phyloP scores from a whole-genome alignment of 1,140 invertebrate species.

The Pseudachorutes palmiensis region DNA sequence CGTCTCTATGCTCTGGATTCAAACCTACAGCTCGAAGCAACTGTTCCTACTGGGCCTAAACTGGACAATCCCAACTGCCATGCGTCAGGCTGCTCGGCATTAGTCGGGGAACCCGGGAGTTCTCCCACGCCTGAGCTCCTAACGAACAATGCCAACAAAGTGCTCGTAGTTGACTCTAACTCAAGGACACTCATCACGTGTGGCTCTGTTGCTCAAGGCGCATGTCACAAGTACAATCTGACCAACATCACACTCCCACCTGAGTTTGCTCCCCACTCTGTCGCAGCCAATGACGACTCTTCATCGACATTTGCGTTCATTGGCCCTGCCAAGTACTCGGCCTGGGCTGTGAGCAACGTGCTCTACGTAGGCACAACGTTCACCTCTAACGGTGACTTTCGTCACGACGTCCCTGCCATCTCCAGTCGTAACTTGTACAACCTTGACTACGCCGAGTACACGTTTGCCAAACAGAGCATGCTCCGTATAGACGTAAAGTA shows the following conservation, averaged over 20 bases:
- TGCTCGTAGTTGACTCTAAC: conserved; percentile 76
- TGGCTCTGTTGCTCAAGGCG: conserved; percentile 76
- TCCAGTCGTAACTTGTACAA: conserved; percentile 71
- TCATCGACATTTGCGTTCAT: conserved; percentile 91
- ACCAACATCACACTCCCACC: conserved; percentile 67
- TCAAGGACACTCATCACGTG: conserved; percentile 74
- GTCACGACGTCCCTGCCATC: conserved; percentile 89
- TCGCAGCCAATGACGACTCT: conserved; percentile 82
- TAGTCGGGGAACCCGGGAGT: conserved; percentile 40
- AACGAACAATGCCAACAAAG: conserved; percentile 81
- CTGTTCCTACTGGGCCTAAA: conserved; percentile 63
- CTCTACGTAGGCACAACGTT: conserved; percentile 92
- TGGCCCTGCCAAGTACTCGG: conserved; percentile 74
- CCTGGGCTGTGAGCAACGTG: conserved; percentile 66
- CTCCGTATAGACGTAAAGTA: conserved; percentile 89
- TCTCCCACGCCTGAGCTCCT: conserved; percentile 48
- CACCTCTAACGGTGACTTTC: conserved; percentile 80
- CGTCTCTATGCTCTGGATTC: conserved; percentile 69
- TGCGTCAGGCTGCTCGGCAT: conserved; percentile 60
- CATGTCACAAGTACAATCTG: conserved; percentile 76
- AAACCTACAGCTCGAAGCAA: conserved; percentile 60
- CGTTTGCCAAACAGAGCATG: conserved; percentile 75
- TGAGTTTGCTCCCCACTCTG: conserved; percentile 64
- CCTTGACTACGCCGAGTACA: conserved; percentile 68
- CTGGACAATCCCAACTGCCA: conserved; percentile 79